Base-by-base conservation (phyloP, 2,888 invertebrate species). In the Cinara cedri region DNA sequence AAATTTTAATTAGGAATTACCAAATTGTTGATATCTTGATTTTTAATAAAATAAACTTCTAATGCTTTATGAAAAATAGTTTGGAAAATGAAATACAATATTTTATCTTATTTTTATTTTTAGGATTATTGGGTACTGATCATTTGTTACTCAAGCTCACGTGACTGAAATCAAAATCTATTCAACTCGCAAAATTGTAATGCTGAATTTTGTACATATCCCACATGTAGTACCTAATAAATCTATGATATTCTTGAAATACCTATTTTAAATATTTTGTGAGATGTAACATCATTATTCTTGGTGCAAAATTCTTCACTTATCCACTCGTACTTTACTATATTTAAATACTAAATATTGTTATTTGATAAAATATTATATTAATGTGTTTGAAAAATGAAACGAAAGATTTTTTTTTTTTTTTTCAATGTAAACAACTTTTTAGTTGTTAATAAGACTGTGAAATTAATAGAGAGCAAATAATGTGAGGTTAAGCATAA, bases 141-240 rank as follows among this genome's bases (percentile, higher is more conserved):
- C 19, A 19, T 57, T 57, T 49, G 54, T 75, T 63, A 21, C 21
- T 60, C 46, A 72, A 62, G 62, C 49, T 6, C 24, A 9, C 19
- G 49, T 60, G 66, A 78, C 76, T 78, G 76, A 78, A 68, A 65
- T 78, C 66, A 78, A 78, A 78, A 55, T 55, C 46, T 57, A 49
- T 49, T 78, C 55, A 60, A 34, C 55, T 16, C 54, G 66, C 13
- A 26, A 54, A 24, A 26, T 55, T 54, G 11, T 19, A 24, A 34
- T 57, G 68, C 57, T 68, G 49, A 60, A 78, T 78, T 78, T 49
- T 78, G 76, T 78, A 78, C 76, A 78, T 78, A 78, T 78, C 76
- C 76, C 51, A 68, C 16, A 4, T 46, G 13, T 62, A 49, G 10
- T 57, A 51, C 54, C 60, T 49, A 78, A 21, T 49, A 60, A 60